phyloP scores from a whole-genome alignment of 2,113 vertebrate species.

The Turnix velox region DNA sequence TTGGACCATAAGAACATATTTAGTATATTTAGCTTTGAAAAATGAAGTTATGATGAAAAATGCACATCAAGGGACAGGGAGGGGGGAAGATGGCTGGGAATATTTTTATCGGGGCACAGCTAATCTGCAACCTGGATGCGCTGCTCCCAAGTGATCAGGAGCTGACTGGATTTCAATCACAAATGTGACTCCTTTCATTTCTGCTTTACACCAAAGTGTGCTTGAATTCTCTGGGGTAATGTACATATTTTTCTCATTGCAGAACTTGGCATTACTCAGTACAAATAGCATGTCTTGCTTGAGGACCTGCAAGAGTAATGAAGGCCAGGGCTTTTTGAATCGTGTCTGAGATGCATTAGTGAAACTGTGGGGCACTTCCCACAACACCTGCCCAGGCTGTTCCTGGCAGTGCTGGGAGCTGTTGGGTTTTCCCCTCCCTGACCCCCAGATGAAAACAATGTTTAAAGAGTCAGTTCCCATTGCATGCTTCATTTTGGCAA shows the following conservation, averaged over 20 bases:
- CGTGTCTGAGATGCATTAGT: not conserved
- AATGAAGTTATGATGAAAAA: constrained; percentile 28
- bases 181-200: not conserved
- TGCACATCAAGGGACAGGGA: not conserved
- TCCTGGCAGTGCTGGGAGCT: not conserved
- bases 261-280: constrained; percentile 5
- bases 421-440: not conserved
- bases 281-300: not conserved
- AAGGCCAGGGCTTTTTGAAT: not conserved
- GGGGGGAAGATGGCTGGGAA: not conserved
- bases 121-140: not conserved
- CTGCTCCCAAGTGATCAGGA: constrained; percentile 7
- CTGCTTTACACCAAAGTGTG: not conserved
- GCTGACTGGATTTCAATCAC: constrained; percentile 18
- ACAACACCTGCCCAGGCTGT: not conserved
- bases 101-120: constrained; percentile 10
- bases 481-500: not conserved
- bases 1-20: not conserved
- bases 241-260: constrained; percentile 38
- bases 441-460: not conserved
- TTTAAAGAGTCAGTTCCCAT: not conserved
- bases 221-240: not conserved
- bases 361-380: constrained; percentile 9
- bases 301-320: not conserved
- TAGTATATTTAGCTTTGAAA: constrained; percentile 25